These are phyloP conservation scores for Pseudomugil tenellus DNA, from an alignment of 2,797 vertebrate species.

Conservation along the genomic window DNA sequence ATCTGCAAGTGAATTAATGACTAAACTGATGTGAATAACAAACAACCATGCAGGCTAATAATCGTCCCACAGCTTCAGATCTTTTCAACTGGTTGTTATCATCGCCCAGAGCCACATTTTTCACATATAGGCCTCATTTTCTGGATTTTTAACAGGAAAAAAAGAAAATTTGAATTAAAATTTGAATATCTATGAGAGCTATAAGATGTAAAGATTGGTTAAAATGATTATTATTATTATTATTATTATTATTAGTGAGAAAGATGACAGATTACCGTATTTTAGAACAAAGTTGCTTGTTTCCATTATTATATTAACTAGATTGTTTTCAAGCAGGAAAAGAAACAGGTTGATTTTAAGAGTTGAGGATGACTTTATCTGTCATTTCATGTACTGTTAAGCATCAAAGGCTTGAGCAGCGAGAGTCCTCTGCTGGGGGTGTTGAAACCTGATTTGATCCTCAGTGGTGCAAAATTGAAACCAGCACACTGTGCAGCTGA, in stretches of 20 bases:
- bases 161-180: neutral
- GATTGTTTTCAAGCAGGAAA: neutral
- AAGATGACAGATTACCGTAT: neutral
- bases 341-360: neutral
- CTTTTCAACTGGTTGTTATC: neutral
- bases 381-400: conserved; percentile 84
- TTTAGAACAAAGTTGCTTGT: neutral
- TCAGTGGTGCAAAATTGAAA: conserved; percentile 30
- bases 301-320: neutral
- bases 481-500: conserved; percentile 25
- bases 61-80: neutral
- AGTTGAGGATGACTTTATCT: neutral
- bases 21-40: neutral
- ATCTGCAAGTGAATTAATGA: neutral
- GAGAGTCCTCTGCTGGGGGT: conserved; percentile 83
- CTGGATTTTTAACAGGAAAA: neutral
- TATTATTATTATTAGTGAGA: neutral
- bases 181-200: neutral
- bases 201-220: neutral
- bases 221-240: too few relatives aligned
- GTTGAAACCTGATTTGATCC: conserved; percentile 29
- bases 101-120: neutral
- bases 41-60: neutral
- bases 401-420: conserved; percentile 84
- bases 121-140: neutral